Conservation (phyloP, 2,113 vertebrate species). For the Oenanthe oenanthe region DNA sequence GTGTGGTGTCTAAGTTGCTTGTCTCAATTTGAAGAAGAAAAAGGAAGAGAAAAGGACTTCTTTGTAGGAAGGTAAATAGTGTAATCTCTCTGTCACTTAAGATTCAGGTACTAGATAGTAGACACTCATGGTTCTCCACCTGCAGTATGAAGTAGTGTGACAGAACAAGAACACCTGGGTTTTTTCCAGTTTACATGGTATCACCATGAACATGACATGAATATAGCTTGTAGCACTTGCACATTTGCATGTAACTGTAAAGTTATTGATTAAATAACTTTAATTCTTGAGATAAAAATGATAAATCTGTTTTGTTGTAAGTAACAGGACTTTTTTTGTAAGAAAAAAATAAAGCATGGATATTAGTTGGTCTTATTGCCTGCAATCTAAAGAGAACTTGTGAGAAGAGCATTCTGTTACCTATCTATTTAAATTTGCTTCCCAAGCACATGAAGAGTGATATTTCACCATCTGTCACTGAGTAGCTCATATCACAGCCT, state of each 20-base stretch:
- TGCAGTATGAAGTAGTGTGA: neutral
- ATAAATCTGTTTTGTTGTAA: neutral
- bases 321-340: neutral
- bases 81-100: neutral
- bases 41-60: neutral
- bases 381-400: neutral
- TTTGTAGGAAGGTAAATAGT: neutral
- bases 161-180: neutral
- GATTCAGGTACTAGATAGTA: neutral
- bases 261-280: neutral
- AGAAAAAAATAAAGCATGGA: neutral
- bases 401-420: neutral
- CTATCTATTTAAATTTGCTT: neutral
- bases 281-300: neutral
- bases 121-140: neutral
- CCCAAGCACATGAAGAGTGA: neutral
- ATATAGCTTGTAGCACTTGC: neutral
- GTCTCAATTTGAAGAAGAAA: neutral
- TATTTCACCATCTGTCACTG: neutral
- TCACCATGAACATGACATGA: neutral
- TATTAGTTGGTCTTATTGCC: neutral
- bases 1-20: neutral
- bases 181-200: neutral
- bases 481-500: neutral
- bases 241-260: neutral